Evolutionary conservation across 2,797 vertebrate genomes (phyloP), one percentile per base, ranked within the genome.

Genomic region (Melanotaenia pygmaea): DNA sequence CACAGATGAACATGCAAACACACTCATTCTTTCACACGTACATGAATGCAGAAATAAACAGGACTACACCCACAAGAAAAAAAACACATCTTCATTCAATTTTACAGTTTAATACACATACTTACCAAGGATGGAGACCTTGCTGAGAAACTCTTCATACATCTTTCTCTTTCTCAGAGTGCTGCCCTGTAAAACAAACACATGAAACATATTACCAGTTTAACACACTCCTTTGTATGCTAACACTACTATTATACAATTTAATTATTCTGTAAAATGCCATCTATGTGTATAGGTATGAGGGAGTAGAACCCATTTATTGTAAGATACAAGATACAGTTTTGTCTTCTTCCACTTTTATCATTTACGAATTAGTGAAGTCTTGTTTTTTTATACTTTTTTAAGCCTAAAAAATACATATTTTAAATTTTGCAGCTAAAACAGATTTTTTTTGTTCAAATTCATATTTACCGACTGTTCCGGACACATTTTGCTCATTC

Each of bases 111-210:
- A 18, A 65, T 26, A 35, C 10, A 37, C 38, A 76, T 16, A 78
- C 96, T 94, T 82, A 98, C 96, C 97, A 61, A 98, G 94, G 92
- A 99, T 99, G 92, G 97, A 98, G 82, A 99, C 97, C 80, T 98
- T 98, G 94, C 97, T 97, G 59, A 99, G 94, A 89, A 99, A 98
- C 77, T 98, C 96, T 92, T 99, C 97, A 0, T 98, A 99, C 97
- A 98, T 98, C 95, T 97, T 98, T 88, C 97, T 93, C 91, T 98
- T 99, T 81, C 97, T 96, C 93, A 98, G 86, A 0, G 97, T 98
- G 93, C 97, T 98, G 74, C 97, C 97, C 97, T 98, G 94, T 80
- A 77, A 79, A 63, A 89, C 28, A 91, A 59, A 86, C 26, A 80
- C 28, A 80, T 38, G 72, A 79, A 58, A 71, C 22, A 75, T 9